Base-by-base conservation (phyloP, 2,888 invertebrate species). In the Syritta pipiens region DNA sequence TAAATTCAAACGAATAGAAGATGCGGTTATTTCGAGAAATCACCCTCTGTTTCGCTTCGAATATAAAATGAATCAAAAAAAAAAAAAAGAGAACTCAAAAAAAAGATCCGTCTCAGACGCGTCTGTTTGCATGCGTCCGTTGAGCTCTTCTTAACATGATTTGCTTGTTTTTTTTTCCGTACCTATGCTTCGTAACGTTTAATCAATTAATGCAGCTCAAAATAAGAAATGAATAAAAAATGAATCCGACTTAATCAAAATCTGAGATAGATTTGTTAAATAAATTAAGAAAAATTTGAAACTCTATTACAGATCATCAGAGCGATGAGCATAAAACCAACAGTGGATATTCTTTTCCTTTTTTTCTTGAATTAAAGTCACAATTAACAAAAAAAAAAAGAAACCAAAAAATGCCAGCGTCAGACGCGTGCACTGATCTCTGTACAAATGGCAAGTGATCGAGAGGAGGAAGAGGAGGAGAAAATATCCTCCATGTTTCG, bases 1-100 rank as follows among this genome's bases (percentile, higher is more conserved):
- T 83, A 82, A 81, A 82, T 69, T 69, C 75, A 71, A 81, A 67
- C 62, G 42, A 65, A 71, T 53, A 71, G 55, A 60, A 62, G 37
- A 63, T 35, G 67, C 55, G 62, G 60, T 55, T 48, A 32, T 72
- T 67, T 55, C 67, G 44, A 74, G 62, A 44, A 74, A 74, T 63
- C 35, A 35, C 74, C 62, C 67, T 57, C 74, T 55, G 10, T 44
- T 74, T 62, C 35, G 44, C 22, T 48, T 60, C 42, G 26, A 57
- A 57, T 44, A 57, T n/a, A n/a, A n/a, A n/a, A n/a, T n/a, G n/a
- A n/a, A n/a, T n/a, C 40, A 59, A 35, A 76, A 14, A 12, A 49
- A 32, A 24, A 62, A 63, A 40, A 49, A 69, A n/a, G 35, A 42
- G 26, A 67, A 28, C 19, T 20, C 9, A 53, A 59, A 17, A 53